phyloP scores from a whole-genome alignment of 2,888 invertebrate genomes.

The Lasioglossum figueresi region DNA sequence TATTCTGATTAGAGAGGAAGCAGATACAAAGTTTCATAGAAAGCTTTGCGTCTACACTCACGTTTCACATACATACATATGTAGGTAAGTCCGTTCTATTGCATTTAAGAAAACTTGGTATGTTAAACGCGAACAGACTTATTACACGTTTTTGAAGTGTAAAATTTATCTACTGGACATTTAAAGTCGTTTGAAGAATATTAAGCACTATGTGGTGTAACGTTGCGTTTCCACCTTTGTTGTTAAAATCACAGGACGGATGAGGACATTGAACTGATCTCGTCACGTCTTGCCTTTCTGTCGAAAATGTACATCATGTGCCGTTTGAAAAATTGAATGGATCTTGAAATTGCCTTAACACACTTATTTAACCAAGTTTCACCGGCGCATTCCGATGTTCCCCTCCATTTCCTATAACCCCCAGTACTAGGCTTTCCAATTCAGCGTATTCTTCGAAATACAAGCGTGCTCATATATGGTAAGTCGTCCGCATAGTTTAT shows the following conservation, averaged over 20 bases:
- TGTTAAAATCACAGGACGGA: background rate
- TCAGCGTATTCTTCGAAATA: background rate
- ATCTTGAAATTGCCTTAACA: background rate
- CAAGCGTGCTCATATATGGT: background rate
- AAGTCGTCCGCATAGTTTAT: background rate
- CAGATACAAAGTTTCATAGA: background rate
- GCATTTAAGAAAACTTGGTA: no score
- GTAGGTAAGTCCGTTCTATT: no score
- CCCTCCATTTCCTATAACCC: background rate
- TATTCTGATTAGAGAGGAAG: conserved; percentile 8
- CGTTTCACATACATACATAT: background rate
- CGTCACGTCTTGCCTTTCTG: background rate
- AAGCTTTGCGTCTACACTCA: background rate
- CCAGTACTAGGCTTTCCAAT: background rate
- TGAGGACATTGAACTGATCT: background rate
- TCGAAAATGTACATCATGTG: background rate
- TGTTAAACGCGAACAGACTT: background rate
- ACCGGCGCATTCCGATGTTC: background rate
- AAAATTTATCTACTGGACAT: background rate
- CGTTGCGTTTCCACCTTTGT: background rate
- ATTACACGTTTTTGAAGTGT: background rate
- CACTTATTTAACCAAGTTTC: background rate
- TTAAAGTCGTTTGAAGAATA: background rate
- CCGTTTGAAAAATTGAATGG: background rate
- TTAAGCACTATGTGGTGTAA: background rate